Evolutionary conservation across 2,888 invertebrate species (phyloP), one percentile per base, ranked within the genome.

Genomic region (Fragum sueziense): DNA sequence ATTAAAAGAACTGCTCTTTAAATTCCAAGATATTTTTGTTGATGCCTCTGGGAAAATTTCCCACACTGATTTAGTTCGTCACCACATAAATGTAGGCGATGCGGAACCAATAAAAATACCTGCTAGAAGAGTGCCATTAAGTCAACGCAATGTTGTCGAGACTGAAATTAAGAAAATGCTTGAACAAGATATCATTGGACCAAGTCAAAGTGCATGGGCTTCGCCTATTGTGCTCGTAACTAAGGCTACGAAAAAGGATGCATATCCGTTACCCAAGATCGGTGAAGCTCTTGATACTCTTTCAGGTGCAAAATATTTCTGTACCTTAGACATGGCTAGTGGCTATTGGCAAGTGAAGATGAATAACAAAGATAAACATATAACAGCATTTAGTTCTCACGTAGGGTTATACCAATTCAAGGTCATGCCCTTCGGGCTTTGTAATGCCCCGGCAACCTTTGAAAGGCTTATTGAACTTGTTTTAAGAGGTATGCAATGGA

Each of bases 401-500:
- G 52, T 76, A 17, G 74, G 74, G 6, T 31, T 74, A 17, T 80
- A 57, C 29, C 79, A 80, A 33, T 83, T 73, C 54, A 41, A 41
- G 22, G 74, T 65, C 2, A 75, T 86, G 80, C 78, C 81, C 2
- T 82, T 85, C 65, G 84, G 83, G 7, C 65, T 85, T 2, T 74
- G 75, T 65, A 86, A 80, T 70, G 76, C 79, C 1, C 85, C 86
- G 14, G 79, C 85, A 0, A 87, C 78, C 27, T 88, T 86, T 84
- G 54, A 80, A 31, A 22, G 85, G 14, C 54, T 87, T n/a, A 87
- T 88, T 81, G 83, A 85, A 31, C 37, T 29, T 6, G 80, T 83
- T 14, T 37, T 85, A 20, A 29, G 61, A 27, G 61, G 61, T 31
- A 61, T 61, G 61, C 61, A 61, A 22, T 61, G 14, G 27, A 61